Evolutionary conservation across 2,888 invertebrate species (phyloP).

Genomic region (Zaprionus lineosus): DNA sequence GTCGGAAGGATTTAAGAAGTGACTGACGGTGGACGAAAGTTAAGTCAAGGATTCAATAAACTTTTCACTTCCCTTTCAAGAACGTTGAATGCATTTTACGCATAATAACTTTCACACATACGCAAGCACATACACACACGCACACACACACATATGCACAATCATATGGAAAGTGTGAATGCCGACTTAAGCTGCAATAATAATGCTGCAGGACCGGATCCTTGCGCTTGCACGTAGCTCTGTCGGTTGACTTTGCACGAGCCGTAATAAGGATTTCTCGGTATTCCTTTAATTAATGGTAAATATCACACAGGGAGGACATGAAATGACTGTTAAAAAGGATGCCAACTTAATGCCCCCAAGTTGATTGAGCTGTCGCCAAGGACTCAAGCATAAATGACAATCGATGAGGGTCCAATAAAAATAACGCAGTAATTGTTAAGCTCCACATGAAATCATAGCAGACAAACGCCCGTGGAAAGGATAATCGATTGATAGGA

Average conservation of each 20-base stretch:
- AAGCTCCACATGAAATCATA: too few relatives aligned
- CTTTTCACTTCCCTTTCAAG: too few relatives aligned
- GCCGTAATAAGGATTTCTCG: slow-evolving; percentile 36
- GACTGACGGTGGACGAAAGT: too few relatives aligned
- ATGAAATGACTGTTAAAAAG: slow-evolving; percentile 17
- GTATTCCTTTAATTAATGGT: slow-evolving; percentile 67
- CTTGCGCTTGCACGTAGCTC: slow-evolving; percentile 19
- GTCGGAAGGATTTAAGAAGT: too few relatives aligned
- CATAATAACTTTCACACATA: background rate
- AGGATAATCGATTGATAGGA: slow-evolving; percentile 21
- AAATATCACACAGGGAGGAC: slow-evolving; percentile 48
- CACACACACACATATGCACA: background rate
- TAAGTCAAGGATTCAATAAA: too few relatives aligned
- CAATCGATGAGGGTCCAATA: background rate
- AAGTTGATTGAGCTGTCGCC: slow-evolving; percentile 21
- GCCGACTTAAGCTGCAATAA: slow-evolving; percentile 61
- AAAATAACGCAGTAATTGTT: slow-evolving; percentile 26
- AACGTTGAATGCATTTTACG: slow-evolving; percentile 38
- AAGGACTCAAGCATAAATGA: slow-evolving; percentile 6
- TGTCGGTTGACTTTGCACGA: slow-evolving; percentile 31
- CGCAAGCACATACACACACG: background rate
- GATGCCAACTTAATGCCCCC: slow-evolving; percentile 14
- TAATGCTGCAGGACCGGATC: slow-evolving; percentile 39
- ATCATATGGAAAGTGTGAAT: slow-evolving; percentile 23
- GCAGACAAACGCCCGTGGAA: slow-evolving; percentile 7